These are phyloP conservation scores for Lutraria lutraria DNA, from an alignment of 2,888 invertebrate genomes.

Conservation along the genomic window DNA sequence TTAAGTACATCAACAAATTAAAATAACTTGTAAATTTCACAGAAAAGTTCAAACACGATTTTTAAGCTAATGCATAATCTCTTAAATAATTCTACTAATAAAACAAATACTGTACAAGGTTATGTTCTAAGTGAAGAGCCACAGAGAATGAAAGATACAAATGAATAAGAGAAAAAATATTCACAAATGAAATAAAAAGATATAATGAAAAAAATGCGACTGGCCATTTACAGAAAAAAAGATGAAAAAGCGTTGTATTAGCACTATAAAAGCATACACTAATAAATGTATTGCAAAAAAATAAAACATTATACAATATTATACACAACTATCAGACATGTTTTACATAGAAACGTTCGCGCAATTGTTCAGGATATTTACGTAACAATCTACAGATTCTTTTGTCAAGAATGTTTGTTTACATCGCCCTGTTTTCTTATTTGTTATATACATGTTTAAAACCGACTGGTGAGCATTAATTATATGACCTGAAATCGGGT, in stretches of 20 bases:
- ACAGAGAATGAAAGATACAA: not conserved
- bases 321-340: not conserved
- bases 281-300: constrained; percentile 2
- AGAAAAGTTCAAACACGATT: too few relatives aligned
- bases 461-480: not conserved
- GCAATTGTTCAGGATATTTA: not conserved
- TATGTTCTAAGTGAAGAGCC: not conserved
- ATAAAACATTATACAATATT: not conserved
- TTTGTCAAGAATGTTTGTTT: not conserved
- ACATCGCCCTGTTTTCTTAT: not conserved
- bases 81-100: not conserved
- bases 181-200: not conserved
- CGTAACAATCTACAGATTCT: not conserved
- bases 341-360: not conserved
- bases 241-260: not conserved
- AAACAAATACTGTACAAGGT: not conserved
- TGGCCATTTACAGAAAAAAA: constrained; percentile 20
- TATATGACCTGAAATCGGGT: not conserved
- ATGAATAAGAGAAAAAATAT: not conserved
- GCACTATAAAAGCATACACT: constrained; percentile 19
- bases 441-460: not conserved
- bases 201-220: not conserved
- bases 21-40: too few relatives aligned
- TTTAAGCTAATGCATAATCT: too few relatives aligned
- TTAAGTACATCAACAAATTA: too few relatives aligned